Base-by-base conservation (phyloP, 2,888 invertebrate genomes). In the Xylota segnis region DNA sequence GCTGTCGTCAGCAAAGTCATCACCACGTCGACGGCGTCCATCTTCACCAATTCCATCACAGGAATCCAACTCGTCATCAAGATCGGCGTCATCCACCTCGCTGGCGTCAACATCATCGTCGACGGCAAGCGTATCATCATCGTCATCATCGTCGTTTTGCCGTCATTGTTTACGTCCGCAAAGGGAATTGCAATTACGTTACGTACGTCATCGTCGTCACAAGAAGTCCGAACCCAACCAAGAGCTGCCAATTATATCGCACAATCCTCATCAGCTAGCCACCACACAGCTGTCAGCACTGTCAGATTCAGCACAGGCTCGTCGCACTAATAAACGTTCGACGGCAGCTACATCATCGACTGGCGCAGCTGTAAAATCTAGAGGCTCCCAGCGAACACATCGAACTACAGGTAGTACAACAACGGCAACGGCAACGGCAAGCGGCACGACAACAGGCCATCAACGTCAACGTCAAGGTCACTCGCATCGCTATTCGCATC, bases 91-190 rank as follows among this genome's bases (percentile, higher is more conserved):
- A 45, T 66, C 71, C 52, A 65, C 74, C 40, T 87, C 83, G 7
- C 18, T 43, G 52, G 23, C 76, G 27, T 75, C 75, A 50, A 75
- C 88, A 54, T 74, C 87, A 65, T 87, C 75, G 68, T 65, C 84
- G 63, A 61, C 79, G 74, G 63, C 61, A 52, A 71, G 45, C 56
- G 45, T 59, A 37, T 63, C 65, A 68, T 63, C 65, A 68, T 72
- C 75, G 56, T 88, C 88, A n/a, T 72, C 87, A 23, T 88, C 88
- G n/a, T 81, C 84, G 56, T 89, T 90, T 72, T 91, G 91, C 76
- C 90, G 91, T 5, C 91, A 92, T 87, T 91, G 91, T 81, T 88
- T 89, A 74, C 90, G 91, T 32, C 89, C 91, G 47, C 90, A 91
- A 79, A 88, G 89, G 54, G 90, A 91, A 83, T 84, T 90, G 76